These are phyloP conservation scores for Aporophyla nigra DNA, from an alignment of 2,888 invertebrate species.

Conservation along the genomic window DNA sequence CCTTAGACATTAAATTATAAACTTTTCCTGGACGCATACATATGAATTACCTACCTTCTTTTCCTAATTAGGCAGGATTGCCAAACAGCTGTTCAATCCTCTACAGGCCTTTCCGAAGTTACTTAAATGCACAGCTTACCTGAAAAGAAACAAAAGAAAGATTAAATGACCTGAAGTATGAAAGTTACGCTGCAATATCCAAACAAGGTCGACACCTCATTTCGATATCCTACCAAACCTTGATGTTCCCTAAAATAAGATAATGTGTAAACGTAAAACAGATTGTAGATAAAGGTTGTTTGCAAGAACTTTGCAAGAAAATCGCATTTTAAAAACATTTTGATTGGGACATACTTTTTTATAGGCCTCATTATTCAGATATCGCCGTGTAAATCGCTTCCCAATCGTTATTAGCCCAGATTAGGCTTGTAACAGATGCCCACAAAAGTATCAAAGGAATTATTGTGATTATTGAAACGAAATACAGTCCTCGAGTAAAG, in stretches of 20 bases:
- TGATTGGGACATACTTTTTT: conserved; percentile 63
- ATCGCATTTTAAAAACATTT: conserved; percentile 59
- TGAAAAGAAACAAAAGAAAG: conserved; percentile 32
- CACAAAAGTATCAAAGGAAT: conserved; percentile 63
- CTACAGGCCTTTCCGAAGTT: not conserved
- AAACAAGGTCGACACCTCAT: conserved; percentile 13
- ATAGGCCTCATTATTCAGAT: conserved; percentile 70
- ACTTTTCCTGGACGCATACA: too few species aligned
- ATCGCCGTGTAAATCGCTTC: conserved; percentile 63
- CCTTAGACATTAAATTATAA: too few species aligned
- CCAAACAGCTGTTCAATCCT: too few species aligned
- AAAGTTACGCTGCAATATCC: not conserved
- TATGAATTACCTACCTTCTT: not conserved
- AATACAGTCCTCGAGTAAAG: conserved; percentile 35
- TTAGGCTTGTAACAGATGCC: conserved; percentile 72
- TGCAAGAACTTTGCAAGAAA: conserved; percentile 21
- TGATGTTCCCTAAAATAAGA: conserved; percentile 22
- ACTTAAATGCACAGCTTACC: conserved; percentile 28
- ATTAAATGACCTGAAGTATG: not conserved
- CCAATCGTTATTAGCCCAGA: conserved; percentile 69
- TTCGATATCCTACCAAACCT: not conserved
- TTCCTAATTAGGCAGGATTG: not conserved
- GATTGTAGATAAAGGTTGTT: conserved; percentile 41
- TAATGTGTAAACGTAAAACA: conserved; percentile 44
- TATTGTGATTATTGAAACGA: conserved; percentile 70